A percentile compares a stretch with the other conserved stretches of the same genome.
phyloP scores from a whole-genome alignment of 2,797 vertebrate species.

The Vultur gryphus region DNA sequence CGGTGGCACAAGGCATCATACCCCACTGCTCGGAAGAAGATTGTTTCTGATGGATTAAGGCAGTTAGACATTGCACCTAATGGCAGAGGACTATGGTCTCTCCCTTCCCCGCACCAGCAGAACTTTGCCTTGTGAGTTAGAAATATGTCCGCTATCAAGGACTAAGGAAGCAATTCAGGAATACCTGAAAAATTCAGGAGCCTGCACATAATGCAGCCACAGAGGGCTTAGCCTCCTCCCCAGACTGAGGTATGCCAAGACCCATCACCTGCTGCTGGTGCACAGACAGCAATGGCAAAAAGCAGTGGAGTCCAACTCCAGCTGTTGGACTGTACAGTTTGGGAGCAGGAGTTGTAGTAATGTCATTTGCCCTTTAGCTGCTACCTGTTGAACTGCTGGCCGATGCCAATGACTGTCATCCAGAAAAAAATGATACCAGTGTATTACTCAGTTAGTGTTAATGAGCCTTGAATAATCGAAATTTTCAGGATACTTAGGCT shows the following conservation, averaged over 20 bases:
- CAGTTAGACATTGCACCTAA: background rate
- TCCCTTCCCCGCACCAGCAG: background rate
- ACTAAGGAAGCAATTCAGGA: background rate
- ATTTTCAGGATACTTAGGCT: background rate
- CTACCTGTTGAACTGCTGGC: background rate
- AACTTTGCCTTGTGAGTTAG: background rate
- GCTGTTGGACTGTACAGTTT: fast-evolving
- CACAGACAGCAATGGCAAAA: background rate
- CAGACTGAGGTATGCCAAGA: background rate
- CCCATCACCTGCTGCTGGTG: background rate
- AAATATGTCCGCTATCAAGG: background rate
- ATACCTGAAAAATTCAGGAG: background rate
- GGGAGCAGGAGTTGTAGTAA: background rate
- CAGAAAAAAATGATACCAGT: background rate
- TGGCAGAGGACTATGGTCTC: background rate
- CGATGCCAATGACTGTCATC: background rate
- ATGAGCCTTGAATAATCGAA: background rate
- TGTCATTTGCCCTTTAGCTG: background rate
- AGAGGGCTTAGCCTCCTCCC: background rate
- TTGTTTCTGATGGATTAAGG: background rate
- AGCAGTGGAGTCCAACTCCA: background rate
- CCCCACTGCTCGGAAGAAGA: background rate
- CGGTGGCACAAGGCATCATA: background rate
- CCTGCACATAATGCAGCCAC: background rate
- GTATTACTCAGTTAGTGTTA: background rate